Evolutionary conservation across 2,888 invertebrate species (phyloP), one percentile per base, ranked within the genome.

Genomic region (Elegia similella): DNA sequence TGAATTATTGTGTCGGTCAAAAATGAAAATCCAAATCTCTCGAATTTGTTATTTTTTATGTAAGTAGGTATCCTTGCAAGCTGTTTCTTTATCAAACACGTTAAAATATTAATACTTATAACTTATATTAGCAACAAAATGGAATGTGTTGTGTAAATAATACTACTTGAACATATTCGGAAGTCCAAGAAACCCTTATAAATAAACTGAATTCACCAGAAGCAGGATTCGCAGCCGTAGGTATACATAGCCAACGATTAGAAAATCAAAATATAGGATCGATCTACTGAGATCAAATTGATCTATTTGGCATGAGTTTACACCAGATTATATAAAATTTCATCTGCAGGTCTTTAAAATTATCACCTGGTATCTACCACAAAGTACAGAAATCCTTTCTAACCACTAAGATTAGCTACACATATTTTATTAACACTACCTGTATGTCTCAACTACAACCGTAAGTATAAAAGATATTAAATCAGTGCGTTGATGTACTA

Each of bases 401-500:
- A 44, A 32, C 30, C 15, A 32, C 29, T 52, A 46, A 46, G n/a
- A 15, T 47, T 23, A 56, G 29, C 48, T 55, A 48, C 42, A 30
- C 17, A 52, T 48, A 23, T 48, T 57, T 70, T 61, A 63, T 67
- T 73, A 75, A 68, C 69, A 63, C 70, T 73, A 77, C 70, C 72
- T 75, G 73, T 74, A 74, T 67, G 55, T 59, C 70, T 70, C 64
- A 69, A 73, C 76, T 79, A 80, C 76, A 74, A 75, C 73, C 67
- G 67, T 81, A 46, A 44, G 44, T 55, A 76, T 67, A 78, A 78
- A 75, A 76, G 56, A 68, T 68, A 70, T 70, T 58, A 63, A 70
- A 73, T 76, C 71, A 61, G 73, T 76, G 77, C 72, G 69, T 72
- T 63, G 63, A 71, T 72, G 66, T 68, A 63, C 61, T 68, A 68